Percentiles rank a stretch among this genome's conserved stretches.
Evolutionary conservation across 2,113 vertebrate species (phyloP).

Genomic region (Copsychus sechellarum): DNA sequence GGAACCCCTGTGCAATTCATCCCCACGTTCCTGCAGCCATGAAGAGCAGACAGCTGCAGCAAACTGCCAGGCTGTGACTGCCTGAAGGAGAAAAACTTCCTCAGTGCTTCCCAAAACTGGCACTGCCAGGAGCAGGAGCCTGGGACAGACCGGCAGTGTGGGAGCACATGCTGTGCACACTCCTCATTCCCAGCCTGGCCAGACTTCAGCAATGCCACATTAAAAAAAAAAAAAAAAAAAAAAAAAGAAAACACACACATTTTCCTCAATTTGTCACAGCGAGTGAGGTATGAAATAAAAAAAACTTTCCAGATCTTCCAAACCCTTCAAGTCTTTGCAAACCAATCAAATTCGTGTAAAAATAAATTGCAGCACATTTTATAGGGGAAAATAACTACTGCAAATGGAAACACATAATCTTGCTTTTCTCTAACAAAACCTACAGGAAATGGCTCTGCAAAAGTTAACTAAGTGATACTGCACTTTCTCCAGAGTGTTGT

Average conservation of each 20-base stretch:
- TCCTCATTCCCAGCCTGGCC: not conserved
- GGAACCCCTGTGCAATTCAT: not conserved
- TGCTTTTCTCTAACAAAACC: slow-evolving; percentile 32
- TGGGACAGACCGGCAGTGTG: rapidly evolving
- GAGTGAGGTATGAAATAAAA: not conserved
- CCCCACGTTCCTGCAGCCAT: not conserved
- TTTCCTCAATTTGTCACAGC: slow-evolving; percentile 36
- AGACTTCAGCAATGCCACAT: not conserved
- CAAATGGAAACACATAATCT: slow-evolving; percentile 26
- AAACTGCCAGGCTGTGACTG: not conserved
- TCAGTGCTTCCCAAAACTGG: not conserved
- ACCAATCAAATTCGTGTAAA: not conserved
- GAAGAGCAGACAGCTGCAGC: not conserved
- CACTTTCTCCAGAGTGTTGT: slow-evolving; percentile 50
- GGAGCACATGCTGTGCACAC: rapidly evolving
- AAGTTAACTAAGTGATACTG: slow-evolving; percentile 53
- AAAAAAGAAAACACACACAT: too few relatives aligned
- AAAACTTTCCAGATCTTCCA: not conserved
- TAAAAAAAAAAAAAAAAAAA: not conserved
- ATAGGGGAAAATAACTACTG: not conserved
- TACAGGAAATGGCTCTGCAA: slow-evolving; percentile 54
- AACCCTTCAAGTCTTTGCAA: not conserved
- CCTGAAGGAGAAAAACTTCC: not conserved
- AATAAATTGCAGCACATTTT: slow-evolving; percentile 19
- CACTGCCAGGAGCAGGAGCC: not conserved